Conservation (phyloP, 2,113 vertebrate species). For the Mus musculus region GRCm39 chr4:16468501-16469000, state of each 20-base stretch:
- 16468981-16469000: not conserved
- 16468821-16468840: not conserved
- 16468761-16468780: not conserved
- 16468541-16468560: not conserved
- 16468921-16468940: too few relatives aligned
- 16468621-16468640: not conserved
- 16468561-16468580: not conserved
- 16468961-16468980: not conserved
- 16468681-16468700: not conserved
- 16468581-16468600: not conserved
- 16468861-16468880: not conserved
- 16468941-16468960: not conserved
- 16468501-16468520: not conserved
- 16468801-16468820: not conserved
- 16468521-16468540: not conserved
- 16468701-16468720: not conserved
- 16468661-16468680: not conserved
- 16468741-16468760: not conserved
- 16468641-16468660: not conserved
- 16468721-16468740: not conserved
- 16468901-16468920: too few relatives aligned
- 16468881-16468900: not conserved
- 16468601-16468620: not conserved
- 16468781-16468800: not conserved
- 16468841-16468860: not conserved